phyloP scores from a whole-genome alignment of 2,113 vertebrate species.

The Oophaga pumilio region DNA sequence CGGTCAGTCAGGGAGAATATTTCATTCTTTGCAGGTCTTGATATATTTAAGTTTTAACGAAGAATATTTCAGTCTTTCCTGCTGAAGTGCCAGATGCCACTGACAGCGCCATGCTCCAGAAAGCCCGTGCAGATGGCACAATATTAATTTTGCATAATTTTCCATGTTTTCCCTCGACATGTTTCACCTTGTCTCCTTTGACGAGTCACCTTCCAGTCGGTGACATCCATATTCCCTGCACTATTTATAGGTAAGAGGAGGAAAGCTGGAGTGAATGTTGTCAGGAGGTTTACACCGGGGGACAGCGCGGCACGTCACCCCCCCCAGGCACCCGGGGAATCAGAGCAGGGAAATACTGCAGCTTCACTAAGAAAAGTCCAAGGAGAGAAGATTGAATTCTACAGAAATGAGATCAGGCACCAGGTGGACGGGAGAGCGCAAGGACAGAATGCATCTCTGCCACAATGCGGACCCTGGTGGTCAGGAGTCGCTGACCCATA shows the following conservation, averaged over 20 bases:
- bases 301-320: not conserved
- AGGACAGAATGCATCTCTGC: not conserved
- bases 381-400: not conserved
- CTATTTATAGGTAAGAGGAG: constrained; percentile 12
- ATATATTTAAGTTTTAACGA: not conserved
- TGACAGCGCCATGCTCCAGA: not conserved
- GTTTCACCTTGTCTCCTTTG: constrained; percentile 18
- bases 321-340: not conserved
- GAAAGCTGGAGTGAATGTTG: not conserved
- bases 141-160: constrained; percentile 16
- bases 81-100: not conserved
- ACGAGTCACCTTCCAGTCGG: not conserved
- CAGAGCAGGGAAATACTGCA: not conserved
- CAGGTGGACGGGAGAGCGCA: not conserved
- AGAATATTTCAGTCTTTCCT: not conserved
- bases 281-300: not conserved
- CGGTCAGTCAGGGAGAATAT: not conserved
- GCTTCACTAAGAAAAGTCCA: not conserved
- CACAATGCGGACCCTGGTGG: too few relatives aligned
- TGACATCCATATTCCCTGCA: not conserved
- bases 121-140: constrained; percentile 20
- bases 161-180: constrained; percentile 17
- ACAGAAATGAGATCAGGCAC: not conserved
- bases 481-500: too few relatives aligned
- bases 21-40: not conserved